Evolutionary conservation across 2,888 invertebrate species (phyloP), one percentile per base, ranked within the genome.

Genomic region (Apocheima hispidaria): DNA sequence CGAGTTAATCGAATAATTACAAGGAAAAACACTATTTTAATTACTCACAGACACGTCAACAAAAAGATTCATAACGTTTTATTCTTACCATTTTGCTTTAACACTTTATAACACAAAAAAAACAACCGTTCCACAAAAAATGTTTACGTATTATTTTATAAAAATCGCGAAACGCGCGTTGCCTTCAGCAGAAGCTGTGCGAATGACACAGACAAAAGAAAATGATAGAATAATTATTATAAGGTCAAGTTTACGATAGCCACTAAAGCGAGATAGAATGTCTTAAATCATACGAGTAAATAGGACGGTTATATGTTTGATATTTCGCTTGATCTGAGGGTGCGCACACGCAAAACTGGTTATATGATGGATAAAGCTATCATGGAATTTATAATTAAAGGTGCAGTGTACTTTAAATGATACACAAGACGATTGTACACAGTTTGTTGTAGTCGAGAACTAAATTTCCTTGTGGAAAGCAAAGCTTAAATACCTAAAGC

Each of bases 191-290:
- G 72, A 63, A 68, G 73, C 72, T 75, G 69, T 57, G 69, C 78
- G 83, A 84, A 86, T 88, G 83, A 82, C 79, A 81, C 46, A 80
- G 51, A 40, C 36, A 50, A 16, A 82, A 81, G 73, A 77, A 75
- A 76, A 76, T 74, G 70, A 74, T 75, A 78, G 75, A 77, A 73
- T 51, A 74, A 74, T 72, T 71, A 73, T 72, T 70, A 57, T 75
- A 83, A 90, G 90, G 87, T 89, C 90, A 90, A 88, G 88, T 87
- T 87, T 87, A 85, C 80, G 82, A 86, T 84, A 79, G 77, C 73
- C 72, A 71, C 10, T 46, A 56, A 66, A 79, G 81, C 79, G 48
- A 66, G 69, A 69, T 52, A 33, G 30, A 60, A 35, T 56, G 62
- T 53, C 0, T 20, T 23, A 16, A 33, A 21, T 6, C 9, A 30